phyloP scores from a whole-genome alignment of 2,888 invertebrate species.

The Fragum whitleyi region DNA sequence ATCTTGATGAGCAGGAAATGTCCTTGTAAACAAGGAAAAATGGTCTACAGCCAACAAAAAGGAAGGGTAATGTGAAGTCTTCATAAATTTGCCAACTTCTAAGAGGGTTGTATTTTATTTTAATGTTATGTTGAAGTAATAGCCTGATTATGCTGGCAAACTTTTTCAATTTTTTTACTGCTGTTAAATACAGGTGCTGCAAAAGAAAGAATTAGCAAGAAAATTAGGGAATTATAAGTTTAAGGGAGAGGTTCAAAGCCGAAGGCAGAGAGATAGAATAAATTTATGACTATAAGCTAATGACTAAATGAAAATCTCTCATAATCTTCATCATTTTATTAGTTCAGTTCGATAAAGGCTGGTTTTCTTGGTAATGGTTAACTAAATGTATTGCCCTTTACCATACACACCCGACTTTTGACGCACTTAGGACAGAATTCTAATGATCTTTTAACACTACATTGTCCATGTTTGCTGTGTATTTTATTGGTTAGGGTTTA shows the following conservation, averaged over 20 bases:
- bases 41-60: no score
- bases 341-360: no score
- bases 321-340: neutral
- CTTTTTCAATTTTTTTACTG: conserved; percentile 9
- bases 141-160: conserved; percentile 7
- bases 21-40: no score
- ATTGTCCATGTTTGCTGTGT: no score
- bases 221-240: conserved; percentile 16
- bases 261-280: neutral
- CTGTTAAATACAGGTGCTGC: conserved; percentile 21
- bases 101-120: conserved; percentile 18
- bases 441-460: no score
- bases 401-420: no score
- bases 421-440: no score
- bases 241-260: neutral
- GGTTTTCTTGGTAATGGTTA: no score
- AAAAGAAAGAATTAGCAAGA: conserved; percentile 13
- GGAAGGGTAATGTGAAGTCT: neutral
- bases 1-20: no score
- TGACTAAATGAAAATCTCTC: conserved; percentile 1
- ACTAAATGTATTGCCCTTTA: no score
- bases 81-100: conserved; percentile 24
- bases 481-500: no score
- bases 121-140: conserved; percentile 5
- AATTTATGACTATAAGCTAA: neutral